Base-by-base conservation (phyloP, 2,888 invertebrate species). In the Congeria kusceri region DNA sequence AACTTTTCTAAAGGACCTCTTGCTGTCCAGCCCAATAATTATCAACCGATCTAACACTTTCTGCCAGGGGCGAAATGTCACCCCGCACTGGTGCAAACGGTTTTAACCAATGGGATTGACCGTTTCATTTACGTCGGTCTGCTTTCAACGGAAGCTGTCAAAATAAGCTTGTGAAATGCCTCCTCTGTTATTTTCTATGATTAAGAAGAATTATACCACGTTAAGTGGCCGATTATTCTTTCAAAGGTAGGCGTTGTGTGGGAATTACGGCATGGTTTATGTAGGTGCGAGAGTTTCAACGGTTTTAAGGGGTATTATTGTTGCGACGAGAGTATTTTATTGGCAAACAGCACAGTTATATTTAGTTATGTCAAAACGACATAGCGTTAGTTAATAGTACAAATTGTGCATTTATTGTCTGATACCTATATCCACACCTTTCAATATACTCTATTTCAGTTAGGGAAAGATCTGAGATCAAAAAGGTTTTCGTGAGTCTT, bases 41-140 rank as follows among this genome's bases (percentile, higher is more conserved):
- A 78, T 78, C 78, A 39, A 62, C 62, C 69, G 62, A 78, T 78
- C 78, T 78, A 69, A 70, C 70, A 74, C 74, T 57, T 66, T 65
- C 47, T 66, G 73, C 78, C 78, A 47, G 18, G 20, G 74, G 78
- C 57, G 69, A 44, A 39, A 13, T 25, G 29, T 23, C 32, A 20
- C 28, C 23, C 15, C 44, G 39, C 39, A 39, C 11, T 15, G 39
- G 39, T 39, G 9, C 4, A 53, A 25, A 53, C 20, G 13, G 53
- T 23, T 53, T 20, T 53, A 53, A 53, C 53, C 25, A 25, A 53
- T 53, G 11, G 20, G 53, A 20, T 5, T 49, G n/a, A 49, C 20
- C 18, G 7, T 53, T 23, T n/a, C 9, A 49, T 20, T 44, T 61
- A 29, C 58, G 47, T 49, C 15, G n/a, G 20, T 56, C 39, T 62